Evolutionary conservation across 2,888 invertebrate genomes (phyloP).

Genomic region (Synergus laeviventris): DNA sequence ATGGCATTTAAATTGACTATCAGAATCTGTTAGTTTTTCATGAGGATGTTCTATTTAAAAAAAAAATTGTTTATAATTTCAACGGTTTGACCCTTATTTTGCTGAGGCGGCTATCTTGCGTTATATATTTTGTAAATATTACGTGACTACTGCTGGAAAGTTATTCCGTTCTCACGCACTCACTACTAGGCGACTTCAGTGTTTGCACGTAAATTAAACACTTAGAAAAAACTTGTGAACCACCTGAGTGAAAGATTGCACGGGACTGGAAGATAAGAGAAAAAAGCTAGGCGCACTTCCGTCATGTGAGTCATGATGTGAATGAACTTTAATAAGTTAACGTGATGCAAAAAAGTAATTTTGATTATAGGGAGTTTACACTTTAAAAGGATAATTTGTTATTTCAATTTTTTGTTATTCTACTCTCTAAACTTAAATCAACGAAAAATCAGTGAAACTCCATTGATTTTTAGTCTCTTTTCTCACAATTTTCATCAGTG

Average conservation of each 20-base stretch:
- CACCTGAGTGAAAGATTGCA: not conserved
- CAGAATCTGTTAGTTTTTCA: constrained; percentile 20
- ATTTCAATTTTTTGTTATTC: no score
- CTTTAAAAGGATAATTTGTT: not conserved
- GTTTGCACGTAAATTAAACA: constrained; percentile 21
- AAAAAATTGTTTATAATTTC: not conserved
- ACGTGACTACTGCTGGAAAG: constrained; percentile 20
- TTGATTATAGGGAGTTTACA: not conserved
- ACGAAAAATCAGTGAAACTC: no score
- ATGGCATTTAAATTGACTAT: constrained; percentile 14
- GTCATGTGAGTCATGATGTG: not conserved
- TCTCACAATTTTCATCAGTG: no score
- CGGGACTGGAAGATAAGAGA: constrained; percentile 1
- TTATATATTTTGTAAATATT: constrained; percentile 11
- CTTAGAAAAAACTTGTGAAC: constrained; percentile 7
- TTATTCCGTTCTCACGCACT: constrained; percentile 21
- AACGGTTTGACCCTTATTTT: not conserved
- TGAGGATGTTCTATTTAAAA: constrained; percentile 1
- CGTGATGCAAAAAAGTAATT: not conserved
- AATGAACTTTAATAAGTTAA: not conserved
- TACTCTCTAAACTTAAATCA: no score
- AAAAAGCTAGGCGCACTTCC: constrained; percentile 3
- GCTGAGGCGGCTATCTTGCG: not conserved
- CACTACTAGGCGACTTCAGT: not conserved
- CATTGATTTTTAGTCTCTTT: no score